These are phyloP conservation scores for Gouania willdenowi DNA, from an alignment of 2,797 vertebrate species.

Conservation along the genomic window DNA sequence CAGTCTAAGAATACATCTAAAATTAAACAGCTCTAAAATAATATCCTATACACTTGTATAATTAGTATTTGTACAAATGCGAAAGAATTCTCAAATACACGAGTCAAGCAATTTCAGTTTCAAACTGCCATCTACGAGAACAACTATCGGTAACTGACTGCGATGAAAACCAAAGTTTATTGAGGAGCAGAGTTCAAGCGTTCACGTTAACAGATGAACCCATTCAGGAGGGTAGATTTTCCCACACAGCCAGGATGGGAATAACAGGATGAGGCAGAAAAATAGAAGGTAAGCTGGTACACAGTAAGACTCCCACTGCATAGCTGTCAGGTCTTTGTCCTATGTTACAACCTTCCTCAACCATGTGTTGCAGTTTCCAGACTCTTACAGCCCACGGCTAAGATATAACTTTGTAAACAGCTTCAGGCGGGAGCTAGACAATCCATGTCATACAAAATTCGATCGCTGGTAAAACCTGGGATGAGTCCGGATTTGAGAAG, in stretches of 20 bases:
- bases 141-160: slow-evolving; percentile 66
- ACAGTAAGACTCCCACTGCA: slow-evolving; percentile 81
- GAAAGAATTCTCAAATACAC: slow-evolving; percentile 65
- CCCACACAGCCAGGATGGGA: slow-evolving; percentile 56
- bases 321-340: slow-evolving; percentile 77
- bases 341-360: slow-evolving; percentile 68
- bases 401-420: slow-evolving; percentile 68
- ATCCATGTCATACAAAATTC: slow-evolving; percentile 69
- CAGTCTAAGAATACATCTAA: slow-evolving; percentile 79
- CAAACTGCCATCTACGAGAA: slow-evolving; percentile 66
- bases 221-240: slow-evolving; percentile 62
- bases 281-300: slow-evolving; percentile 77
- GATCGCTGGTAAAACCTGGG: slow-evolving; percentile 75
- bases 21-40: slow-evolving; percentile 76
- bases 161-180: slow-evolving; percentile 66
- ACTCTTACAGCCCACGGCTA: slow-evolving; percentile 46
- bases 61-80: slow-evolving; percentile 79
- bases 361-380: slow-evolving; percentile 56
- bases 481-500: slow-evolving; percentile 70
- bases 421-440: slow-evolving; percentile 58
- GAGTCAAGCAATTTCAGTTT: slow-evolving; percentile 50
- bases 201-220: slow-evolving; percentile 65
- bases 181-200: slow-evolving; percentile 59
- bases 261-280: slow-evolving; percentile 74
- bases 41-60: slow-evolving; percentile 70